Percentiles rank a stretch among this genome's conserved stretches.
These are phyloP conservation scores for Odocoileus virginianus DNA, from an alignment of 2,113 vertebrate genomes.

Conservation along the genomic window DNA sequence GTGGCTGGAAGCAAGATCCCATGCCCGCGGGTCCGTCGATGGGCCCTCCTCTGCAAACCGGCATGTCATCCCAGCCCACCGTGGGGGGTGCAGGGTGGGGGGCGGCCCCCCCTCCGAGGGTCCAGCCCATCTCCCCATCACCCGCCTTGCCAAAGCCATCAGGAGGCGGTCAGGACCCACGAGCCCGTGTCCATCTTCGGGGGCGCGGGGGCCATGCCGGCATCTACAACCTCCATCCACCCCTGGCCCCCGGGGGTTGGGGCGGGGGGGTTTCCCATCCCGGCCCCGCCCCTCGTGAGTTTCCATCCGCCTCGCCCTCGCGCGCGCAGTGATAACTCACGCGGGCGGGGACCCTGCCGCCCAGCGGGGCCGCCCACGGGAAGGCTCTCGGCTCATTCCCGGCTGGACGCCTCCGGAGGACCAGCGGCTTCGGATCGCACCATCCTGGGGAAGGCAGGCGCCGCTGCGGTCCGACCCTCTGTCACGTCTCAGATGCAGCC, in stretches of 20 bases:
- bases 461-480: background rate
- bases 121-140: background rate
- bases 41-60: background rate
- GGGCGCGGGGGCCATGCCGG: background rate
- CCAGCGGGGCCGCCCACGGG: accelerated
- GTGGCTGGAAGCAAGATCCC: accelerated
- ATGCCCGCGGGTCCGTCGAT: accelerated
- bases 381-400: accelerated
- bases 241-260: background rate
- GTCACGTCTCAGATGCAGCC: background rate
- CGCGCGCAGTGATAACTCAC: accelerated
- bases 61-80: background rate
- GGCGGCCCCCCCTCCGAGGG: accelerated
- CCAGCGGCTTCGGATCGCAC: background rate
- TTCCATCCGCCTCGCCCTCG: accelerated
- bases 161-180: accelerated
- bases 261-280: background rate
- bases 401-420: background rate
- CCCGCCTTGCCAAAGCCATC: constrained; percentile 2
- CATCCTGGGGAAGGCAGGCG: background rate
- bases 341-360: background rate
- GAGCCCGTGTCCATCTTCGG: background rate
- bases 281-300: background rate
- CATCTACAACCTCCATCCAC: background rate
- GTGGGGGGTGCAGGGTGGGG: background rate